phyloP scores from a whole-genome alignment of 1,140 invertebrate genomes.

The Xylocopa sonorina region DNA sequence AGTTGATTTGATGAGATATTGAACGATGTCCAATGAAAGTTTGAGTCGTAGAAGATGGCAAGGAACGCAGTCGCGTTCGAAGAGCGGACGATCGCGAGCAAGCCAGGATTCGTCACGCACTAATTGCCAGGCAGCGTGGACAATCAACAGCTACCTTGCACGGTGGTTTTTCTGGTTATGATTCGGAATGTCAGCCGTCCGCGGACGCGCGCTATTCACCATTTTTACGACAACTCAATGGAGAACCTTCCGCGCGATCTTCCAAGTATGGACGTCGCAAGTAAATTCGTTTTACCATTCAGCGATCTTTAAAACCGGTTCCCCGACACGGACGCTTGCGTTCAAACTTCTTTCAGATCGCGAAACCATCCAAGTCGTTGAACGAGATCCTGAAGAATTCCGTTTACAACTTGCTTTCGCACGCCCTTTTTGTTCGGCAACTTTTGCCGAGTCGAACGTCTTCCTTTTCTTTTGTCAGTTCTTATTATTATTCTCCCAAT shows the following conservation, averaged over 20 bases:
- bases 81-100: slow-evolving; percentile 32
- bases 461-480: too few species aligned
- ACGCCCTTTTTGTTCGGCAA: neutral
- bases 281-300: neutral
- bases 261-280: neutral
- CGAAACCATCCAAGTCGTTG: neutral
- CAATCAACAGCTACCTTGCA: slow-evolving; percentile 49
- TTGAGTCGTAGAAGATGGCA: slow-evolving; percentile 6
- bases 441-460: neutral
- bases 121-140: slow-evolving; percentile 66
- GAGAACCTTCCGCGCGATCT: neutral
- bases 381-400: neutral
- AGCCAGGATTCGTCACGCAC: slow-evolving; percentile 65
- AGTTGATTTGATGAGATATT: neutral
- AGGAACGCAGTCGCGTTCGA: slow-evolving; percentile 20
- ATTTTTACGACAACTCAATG: neutral
- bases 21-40: neutral
- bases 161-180: slow-evolving; percentile 19
- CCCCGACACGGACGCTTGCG: neutral
- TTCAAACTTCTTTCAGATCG: neutral
- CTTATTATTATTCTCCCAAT: too few species aligned
- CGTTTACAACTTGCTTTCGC: neutral
- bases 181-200: slow-evolving; percentile 7
- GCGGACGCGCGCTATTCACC: neutral
- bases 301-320: neutral